Evolutionary conservation across 2,113 vertebrate species (phyloP), one percentile per base, ranked within the genome.

Genomic region (Camelus bactrianus): DNA sequence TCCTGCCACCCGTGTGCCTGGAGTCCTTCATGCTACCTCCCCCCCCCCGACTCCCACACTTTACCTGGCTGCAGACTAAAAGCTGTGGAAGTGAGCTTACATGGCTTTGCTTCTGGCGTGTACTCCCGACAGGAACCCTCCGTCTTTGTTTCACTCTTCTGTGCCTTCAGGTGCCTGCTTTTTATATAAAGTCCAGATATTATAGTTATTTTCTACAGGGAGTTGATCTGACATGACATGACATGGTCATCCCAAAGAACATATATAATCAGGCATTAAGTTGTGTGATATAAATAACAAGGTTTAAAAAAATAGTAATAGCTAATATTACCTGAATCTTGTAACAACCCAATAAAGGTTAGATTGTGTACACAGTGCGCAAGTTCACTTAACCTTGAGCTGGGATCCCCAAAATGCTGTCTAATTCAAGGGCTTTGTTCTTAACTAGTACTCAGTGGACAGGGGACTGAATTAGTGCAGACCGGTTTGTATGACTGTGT

Each of bases 11-110:
- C 1, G 14, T 17, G 32, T 22, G 0, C 19, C 54, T 64, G 35
- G 28, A 28, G 10, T 17, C 26, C 4, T 28, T 5, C 8, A 0
- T 1, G 38, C 42, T 28, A 11, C 38, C 35, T 35, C 4, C 38
- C 4, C 38, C 4, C 38, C 38, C 38, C 38, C 38, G 38, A 42
- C 38, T n/a, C 73, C 73, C 6, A 3, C 38, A 7, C 10, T 20
- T 7, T 4, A 46, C 32, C 26, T 30, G 28, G 24, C 60, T 90
- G 46, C 56, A 26, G 1, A 38, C 70, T 32, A 11, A 22, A 10
- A 48, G 12, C 52, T 69, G 20, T 65, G 67, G 17, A 7, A 16
- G 38, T 15, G 26, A 13, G 54, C 12, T 77, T 6, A 13, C 1
- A 0, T 17, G 35, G 15, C 7, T 32, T 22, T 22, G 24, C 38